Evolutionary conservation across 2,797 vertebrate genomes (phyloP).

Genomic region (Strix occidentalis): DNA sequence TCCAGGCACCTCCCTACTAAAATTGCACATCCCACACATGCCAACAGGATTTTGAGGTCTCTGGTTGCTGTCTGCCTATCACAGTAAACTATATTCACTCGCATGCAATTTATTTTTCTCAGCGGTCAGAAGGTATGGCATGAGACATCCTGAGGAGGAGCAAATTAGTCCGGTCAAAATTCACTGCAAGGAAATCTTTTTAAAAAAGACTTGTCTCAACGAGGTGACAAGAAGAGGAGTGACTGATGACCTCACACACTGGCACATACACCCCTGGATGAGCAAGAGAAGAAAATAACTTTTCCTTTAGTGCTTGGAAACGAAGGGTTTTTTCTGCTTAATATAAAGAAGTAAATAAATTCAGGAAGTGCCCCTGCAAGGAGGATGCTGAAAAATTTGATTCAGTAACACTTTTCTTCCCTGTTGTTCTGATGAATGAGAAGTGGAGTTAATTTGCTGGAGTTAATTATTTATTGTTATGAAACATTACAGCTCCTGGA

Average conservation of each 20-base stretch:
- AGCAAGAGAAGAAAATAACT: background rate
- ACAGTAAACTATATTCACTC: background rate
- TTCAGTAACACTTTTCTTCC: background rate
- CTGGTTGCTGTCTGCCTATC: background rate
- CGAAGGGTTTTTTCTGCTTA: background rate
- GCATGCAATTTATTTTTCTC: background rate
- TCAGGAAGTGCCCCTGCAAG: background rate
- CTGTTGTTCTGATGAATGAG: background rate
- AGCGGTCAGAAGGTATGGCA: background rate
- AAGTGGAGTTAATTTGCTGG: background rate
- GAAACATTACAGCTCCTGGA: background rate
- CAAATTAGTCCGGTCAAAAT: background rate
- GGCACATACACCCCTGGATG: background rate
- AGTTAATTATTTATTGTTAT: slow-evolving; percentile 11
- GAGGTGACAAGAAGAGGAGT: background rate
- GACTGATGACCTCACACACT: background rate
- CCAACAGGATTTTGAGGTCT: background rate
- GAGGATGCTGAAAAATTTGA: background rate
- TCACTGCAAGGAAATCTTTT: background rate
- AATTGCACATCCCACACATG: background rate
- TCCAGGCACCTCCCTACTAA: background rate
- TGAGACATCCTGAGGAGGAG: background rate
- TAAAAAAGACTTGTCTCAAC: background rate
- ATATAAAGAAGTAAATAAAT: background rate
- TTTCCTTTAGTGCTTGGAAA: background rate